Base-by-base conservation (phyloP, 2,113 vertebrate species). In the Naja naja region DNA sequence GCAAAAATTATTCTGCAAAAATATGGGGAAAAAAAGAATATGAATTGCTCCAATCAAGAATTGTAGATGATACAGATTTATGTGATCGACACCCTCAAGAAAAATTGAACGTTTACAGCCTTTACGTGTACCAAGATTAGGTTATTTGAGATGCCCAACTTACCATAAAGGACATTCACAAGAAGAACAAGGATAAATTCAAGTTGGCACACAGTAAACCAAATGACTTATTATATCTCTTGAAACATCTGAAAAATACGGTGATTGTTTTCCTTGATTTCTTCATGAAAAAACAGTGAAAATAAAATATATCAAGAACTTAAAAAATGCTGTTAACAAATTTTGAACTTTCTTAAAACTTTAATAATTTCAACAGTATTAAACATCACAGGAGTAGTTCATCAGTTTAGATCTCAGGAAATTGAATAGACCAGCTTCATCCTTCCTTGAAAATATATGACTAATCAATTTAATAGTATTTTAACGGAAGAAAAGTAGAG, bases 361-460 rank as follows among this genome's bases (percentile, higher is more conserved):
- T 95, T 30, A 95, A 91, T 52, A 4, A 91, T 6, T 96, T n/a
- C 95, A 98, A 90, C 94, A 97, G 43, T 88, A 95, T 96, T 60
- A 8, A 94, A 92, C 0, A 1, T 94, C 0, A 47, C 94, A 87
- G 92, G 94, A 6, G 74, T 93, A 2, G 94, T 55, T 52, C 89
- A 92, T 87, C 89, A 81, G 18, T 81, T 43, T 81, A 81, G 34
- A 81, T 43, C 34, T 43, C 74, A 81, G 74, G 74, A 43, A 81
- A 81, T 43, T 22, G 34, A 39, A 81, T 23, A 22, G 7, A 43
- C 34, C 18, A 81, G 74, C 18, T 81, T 81, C 74, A 43, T 22
- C 34, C 34, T 81, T 81, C 18, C 74, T 81, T 81, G 74, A 43
- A 81, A 0, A 87, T 91, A 52, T 1, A 0, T 27, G 10, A 94